Evolutionary conservation across 2,113 vertebrate species (phyloP).

Genomic region (Abramis brama): DNA sequence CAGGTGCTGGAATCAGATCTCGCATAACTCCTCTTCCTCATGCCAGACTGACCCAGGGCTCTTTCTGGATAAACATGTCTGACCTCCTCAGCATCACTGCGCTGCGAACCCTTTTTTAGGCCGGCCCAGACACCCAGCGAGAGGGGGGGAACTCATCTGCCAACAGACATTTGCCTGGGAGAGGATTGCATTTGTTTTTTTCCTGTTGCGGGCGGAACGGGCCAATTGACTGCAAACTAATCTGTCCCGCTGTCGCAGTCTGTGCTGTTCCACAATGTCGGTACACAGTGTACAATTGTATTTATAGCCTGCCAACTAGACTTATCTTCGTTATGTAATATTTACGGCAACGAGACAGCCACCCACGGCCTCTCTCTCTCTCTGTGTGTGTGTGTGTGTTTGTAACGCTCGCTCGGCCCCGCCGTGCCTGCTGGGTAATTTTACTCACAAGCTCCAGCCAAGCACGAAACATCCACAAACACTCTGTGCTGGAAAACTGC

Average conservation of each 20-base stretch:
- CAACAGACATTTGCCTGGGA: constrained; percentile 44
- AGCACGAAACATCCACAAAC: constrained; percentile 57
- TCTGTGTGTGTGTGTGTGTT: background rate
- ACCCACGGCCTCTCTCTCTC: constrained; percentile 2
- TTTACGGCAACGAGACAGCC: constrained; percentile 57
- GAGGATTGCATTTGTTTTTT: constrained; percentile 27
- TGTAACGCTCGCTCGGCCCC: background rate
- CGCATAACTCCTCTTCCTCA: background rate
- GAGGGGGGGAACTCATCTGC: constrained; percentile 34
- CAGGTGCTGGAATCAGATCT: constrained; percentile 29
- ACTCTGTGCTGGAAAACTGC: constrained; percentile 39
- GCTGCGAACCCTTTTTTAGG: constrained; percentile 24
- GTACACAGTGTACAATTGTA: constrained; percentile 61
- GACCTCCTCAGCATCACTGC: constrained; percentile 25
- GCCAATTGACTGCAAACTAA: constrained; percentile 50
- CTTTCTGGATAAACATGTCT: constrained; percentile 39
- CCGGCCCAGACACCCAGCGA: background rate
- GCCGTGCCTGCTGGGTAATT: constrained; percentile 53
- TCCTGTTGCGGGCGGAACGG: constrained; percentile 11
- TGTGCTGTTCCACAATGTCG: constrained; percentile 53
- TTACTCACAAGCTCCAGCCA: constrained; percentile 52
- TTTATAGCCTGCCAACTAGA: constrained; percentile 62
- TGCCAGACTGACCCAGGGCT: constrained; percentile 33
- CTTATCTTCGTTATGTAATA: constrained; percentile 66
- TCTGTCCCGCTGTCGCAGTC: constrained; percentile 47